Evolutionary conservation across 2,888 invertebrate genomes (phyloP).

Genomic region (Tiphia femorata): DNA sequence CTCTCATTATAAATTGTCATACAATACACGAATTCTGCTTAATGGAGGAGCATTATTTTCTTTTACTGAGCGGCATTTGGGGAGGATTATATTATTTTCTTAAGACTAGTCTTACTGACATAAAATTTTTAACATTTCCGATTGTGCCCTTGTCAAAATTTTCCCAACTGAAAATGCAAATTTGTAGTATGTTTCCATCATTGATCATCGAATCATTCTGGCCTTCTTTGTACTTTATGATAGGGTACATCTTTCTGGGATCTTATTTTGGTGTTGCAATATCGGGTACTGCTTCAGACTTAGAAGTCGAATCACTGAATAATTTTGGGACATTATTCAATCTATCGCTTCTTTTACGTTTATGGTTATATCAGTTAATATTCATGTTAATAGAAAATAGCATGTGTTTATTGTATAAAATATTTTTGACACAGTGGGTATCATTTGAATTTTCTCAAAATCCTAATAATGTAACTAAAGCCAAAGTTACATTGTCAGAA

Average conservation of each 20-base stretch:
- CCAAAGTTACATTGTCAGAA: conserved; percentile 72
- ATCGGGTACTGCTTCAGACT: conserved; percentile 71
- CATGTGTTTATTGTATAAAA: conserved; percentile 79
- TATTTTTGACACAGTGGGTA: conserved; percentile 79
- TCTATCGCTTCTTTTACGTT: conserved; percentile 73
- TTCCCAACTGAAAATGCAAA: conserved; percentile 75
- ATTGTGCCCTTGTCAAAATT: conserved; percentile 80
- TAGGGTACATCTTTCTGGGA: conserved; percentile 76
- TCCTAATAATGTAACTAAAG: conserved; percentile 54
- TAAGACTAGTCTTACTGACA: conserved; percentile 72
- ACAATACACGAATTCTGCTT: conserved; percentile 73
- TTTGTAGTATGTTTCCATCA: conserved; percentile 73
- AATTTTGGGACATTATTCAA: conserved; percentile 70
- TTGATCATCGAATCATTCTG: conserved; percentile 74
- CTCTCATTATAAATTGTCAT: conserved; percentile 70
- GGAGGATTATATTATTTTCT: conserved; percentile 76
- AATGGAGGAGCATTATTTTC: conserved; percentile 77
- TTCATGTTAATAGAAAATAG: conserved; percentile 79
- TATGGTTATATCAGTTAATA: conserved; percentile 79
- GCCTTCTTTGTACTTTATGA: conserved; percentile 75
- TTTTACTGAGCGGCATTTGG: conserved; percentile 78
- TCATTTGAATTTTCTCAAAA: conserved; percentile 74
- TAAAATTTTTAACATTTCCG: conserved; percentile 75
- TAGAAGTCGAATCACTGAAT: conserved; percentile 72
- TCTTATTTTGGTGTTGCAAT: conserved; percentile 71